Evolutionary conservation across 2,113 vertebrate species (phyloP).

Genomic region (Saccopteryx bilineata): DNA sequence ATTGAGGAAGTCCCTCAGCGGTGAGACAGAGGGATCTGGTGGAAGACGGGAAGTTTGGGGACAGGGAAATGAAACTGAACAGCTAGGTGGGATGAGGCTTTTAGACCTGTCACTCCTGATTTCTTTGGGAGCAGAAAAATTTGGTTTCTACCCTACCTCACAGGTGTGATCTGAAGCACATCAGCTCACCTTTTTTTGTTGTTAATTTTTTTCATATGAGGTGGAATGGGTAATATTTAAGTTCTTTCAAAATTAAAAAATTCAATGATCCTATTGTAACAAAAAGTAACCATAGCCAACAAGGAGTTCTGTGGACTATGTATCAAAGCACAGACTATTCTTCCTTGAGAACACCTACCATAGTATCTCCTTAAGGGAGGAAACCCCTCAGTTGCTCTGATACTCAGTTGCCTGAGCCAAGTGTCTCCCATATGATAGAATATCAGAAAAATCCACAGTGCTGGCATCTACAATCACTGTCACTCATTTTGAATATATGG

Average conservation of each 20-base stretch:
- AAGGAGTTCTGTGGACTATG: neutral
- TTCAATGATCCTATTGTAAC: neutral
- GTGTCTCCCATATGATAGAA: neutral
- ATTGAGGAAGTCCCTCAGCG: slow-evolving; percentile 51
- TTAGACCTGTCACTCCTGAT: neutral
- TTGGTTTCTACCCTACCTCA: neutral
- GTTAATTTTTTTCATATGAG: slow-evolving; percentile 4
- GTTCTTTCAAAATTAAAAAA: slow-evolving; percentile 50
- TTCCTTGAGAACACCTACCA: neutral
- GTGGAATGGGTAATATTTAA: neutral
- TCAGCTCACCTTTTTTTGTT: neutral
- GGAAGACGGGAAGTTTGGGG: neutral
- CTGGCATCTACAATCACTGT: neutral
- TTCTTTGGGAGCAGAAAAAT: slow-evolving; percentile 37
- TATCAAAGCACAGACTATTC: neutral
- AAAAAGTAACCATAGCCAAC: slow-evolving; percentile 43
- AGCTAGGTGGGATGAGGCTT: neutral
- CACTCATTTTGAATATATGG: neutral
- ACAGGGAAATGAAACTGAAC: slow-evolving; percentile 74
- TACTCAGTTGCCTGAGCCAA: neutral
- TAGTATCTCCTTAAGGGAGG: neutral
- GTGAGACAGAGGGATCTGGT: slow-evolving; percentile 60
- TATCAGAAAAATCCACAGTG: neutral
- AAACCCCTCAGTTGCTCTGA: neutral
- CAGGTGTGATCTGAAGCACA: neutral